These are phyloP conservation scores for Physella acuta DNA, from an alignment of 1,140 invertebrate genomes.

Conservation along the genomic window DNA sequence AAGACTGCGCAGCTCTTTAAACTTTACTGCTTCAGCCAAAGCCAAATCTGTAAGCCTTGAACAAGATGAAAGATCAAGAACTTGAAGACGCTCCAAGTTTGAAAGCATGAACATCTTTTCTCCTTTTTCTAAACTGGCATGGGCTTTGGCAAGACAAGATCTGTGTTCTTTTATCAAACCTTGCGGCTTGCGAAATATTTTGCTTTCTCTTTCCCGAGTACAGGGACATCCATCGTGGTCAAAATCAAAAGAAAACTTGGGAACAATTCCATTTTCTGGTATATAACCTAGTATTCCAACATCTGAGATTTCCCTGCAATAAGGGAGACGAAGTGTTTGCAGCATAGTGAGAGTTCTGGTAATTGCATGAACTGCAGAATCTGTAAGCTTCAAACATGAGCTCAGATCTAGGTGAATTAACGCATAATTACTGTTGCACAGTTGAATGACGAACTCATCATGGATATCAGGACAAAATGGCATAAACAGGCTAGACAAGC, in stretches of 20 bases:
- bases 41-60: constrained; percentile 17
- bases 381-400: constrained; percentile 16
- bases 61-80: constrained; percentile 14
- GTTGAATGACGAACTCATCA: constrained; percentile 10
- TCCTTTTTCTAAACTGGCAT: constrained; percentile 1
- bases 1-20: constrained; percentile 7
- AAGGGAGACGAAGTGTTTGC: background rate
- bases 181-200: constrained; percentile 15
- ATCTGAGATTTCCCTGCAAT: constrained; percentile 20
- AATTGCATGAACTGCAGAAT: constrained; percentile 11
- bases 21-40: constrained; percentile 3
- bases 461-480: constrained; percentile 16
- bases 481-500: background rate
- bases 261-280: constrained; percentile 4
- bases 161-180: constrained; percentile 12
- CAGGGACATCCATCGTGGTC: constrained; percentile 21
- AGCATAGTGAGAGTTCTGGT: background rate
- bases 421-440: background rate
- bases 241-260: constrained; percentile 2
- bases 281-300: constrained; percentile 18
- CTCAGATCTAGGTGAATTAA: constrained; percentile 15
- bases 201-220: constrained; percentile 12
- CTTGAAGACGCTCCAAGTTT: constrained; percentile 1
- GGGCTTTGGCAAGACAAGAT: constrained; percentile 5
- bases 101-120: constrained; percentile 9